Base-by-base conservation (phyloP, 2,113 vertebrate genomes). In the Alexandromys fortis region DNA sequence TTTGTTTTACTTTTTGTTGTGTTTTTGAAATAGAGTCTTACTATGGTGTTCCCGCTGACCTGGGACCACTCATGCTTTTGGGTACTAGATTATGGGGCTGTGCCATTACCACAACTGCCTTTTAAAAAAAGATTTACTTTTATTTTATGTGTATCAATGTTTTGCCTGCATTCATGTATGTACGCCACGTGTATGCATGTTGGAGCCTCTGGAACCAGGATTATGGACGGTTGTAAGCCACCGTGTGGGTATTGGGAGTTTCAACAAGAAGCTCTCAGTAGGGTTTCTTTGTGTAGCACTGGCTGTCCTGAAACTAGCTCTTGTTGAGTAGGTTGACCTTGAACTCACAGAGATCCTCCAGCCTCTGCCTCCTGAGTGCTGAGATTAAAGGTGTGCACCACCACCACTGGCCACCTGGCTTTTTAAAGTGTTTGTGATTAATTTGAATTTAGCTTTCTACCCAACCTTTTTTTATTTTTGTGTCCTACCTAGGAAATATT, bases 401-500 rank as follows among this genome's bases (percentile, higher is more conserved):
- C 35, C 19, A 22, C 19, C 10, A 19, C 70, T 10, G 8, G 9
- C 70, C 70, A 85, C 82, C 82, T 65, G 7, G 2, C 14, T 47
- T 49, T 35, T 49, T 49, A 35, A 68, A 72, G 33, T 82, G 30
- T 86, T 91, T 94, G 76, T 92, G 21, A 79, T 92, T 0, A 92
- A 92, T 22, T 87, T 93, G 11, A 94, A 92, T 78, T 85, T 90
- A 78, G 67, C 38, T 61, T 82, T 82, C 61, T 82, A 11, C 52
- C 11, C 45, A 61, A 81, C 47, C 47, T 55, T 86, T 47, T 12
- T 35, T 82, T 14, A 82, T 38, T 89, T 90, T 81, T 94, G 42
- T 79, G 28, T 49, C 52, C 49, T 93, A 72, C 55, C 81, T 85
- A 82, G 92, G 77, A 89, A 92, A 82, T 94, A 47, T 87, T 94